phyloP scores from a whole-genome alignment of 2,888 invertebrate species.

The Caenorhabditis sulstoni region DNA sequence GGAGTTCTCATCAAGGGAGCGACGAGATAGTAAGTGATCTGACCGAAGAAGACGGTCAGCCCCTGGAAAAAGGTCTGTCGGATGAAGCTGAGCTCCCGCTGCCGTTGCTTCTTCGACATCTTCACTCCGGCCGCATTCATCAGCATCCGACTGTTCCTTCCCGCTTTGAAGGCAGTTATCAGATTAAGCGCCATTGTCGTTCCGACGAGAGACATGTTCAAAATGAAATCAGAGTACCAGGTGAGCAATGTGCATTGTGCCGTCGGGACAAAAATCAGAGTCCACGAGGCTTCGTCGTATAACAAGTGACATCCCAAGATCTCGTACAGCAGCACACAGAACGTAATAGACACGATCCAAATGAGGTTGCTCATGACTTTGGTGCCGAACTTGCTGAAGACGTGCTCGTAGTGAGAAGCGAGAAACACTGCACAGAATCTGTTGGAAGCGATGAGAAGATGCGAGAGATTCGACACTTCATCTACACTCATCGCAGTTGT shows the following conservation, averaged over 20 bases:
- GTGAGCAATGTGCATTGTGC: constrained; percentile 14
- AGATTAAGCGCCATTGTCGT: constrained; percentile 22
- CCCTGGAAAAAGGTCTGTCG: constrained; percentile 42
- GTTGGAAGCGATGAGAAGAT: constrained; percentile 37
- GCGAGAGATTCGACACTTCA: constrained; percentile 33
- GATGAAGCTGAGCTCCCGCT: constrained; percentile 29
- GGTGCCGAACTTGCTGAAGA: constrained; percentile 29
- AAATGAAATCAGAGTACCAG: constrained; percentile 43
- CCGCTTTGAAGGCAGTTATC: constrained; percentile 31
- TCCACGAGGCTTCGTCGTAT: constrained; percentile 35
- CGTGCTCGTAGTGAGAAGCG: constrained; percentile 9
- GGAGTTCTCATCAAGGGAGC: constrained; percentile 16
- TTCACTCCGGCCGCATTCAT: constrained; percentile 43
- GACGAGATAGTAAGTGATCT: constrained; percentile 32
- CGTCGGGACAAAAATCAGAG: constrained; percentile 22
- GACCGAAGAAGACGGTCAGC: constrained; percentile 26
- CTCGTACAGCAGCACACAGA: constrained; percentile 29
- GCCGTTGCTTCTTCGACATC: constrained; percentile 36
- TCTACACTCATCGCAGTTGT: constrained; percentile 23
- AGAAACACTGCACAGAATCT: constrained; percentile 40
- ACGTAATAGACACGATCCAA: constrained; percentile 11
- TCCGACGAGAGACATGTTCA: constrained; percentile 30
- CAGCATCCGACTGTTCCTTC: constrained; percentile 30
- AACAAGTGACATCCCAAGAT: constrained; percentile 26
- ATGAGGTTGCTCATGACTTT: constrained; percentile 18